A percentile compares a stretch with the other conserved stretches of the same genome.
phyloP scores from a whole-genome alignment of 92 coral and sea anemone genomes.

The Heliopora coerulea region DNA sequence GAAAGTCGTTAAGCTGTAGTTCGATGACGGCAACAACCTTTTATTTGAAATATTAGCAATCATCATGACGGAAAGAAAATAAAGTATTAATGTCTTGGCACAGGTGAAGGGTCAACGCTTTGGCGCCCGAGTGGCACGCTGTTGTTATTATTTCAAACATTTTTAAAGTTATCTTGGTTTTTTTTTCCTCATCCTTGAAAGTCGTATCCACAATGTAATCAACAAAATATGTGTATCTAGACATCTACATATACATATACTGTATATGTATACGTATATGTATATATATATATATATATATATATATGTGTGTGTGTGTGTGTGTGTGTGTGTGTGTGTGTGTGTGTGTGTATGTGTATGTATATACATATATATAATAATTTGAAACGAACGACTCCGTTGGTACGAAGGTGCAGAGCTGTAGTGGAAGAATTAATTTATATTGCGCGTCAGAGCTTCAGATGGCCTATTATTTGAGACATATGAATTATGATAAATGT shows the following conservation, averaged over 20 bases:
- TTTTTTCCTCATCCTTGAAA: neutral
- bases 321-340: too few species aligned
- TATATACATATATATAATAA: too few species aligned
- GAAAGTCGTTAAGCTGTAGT: slow-evolving; percentile 26
- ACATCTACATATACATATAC: too few species aligned
- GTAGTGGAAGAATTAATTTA: slow-evolving; percentile 32
- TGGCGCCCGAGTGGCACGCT: slow-evolving; percentile 39
- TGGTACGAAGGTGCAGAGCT: too few species aligned
- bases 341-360: too few species aligned
- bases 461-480: slow-evolving; percentile 36
- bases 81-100: slow-evolving; percentile 45
- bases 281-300: too few species aligned
- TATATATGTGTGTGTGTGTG: too few species aligned
- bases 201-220: neutral
- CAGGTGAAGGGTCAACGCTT: slow-evolving; percentile 44
- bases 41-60: slow-evolving; percentile 39
- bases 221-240: too few species aligned
- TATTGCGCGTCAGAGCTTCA: slow-evolving; percentile 34
- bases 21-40: slow-evolving; percentile 5
- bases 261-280: too few species aligned
- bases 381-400: too few species aligned
- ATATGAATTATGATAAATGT: slow-evolving; percentile 38
- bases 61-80: slow-evolving; percentile 43
- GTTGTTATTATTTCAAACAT: slow-evolving; percentile 28
- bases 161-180: slow-evolving; percentile 22